Base-by-base conservation (phyloP, 1,140 invertebrate species). In the Eulimnadia texana region DNA sequence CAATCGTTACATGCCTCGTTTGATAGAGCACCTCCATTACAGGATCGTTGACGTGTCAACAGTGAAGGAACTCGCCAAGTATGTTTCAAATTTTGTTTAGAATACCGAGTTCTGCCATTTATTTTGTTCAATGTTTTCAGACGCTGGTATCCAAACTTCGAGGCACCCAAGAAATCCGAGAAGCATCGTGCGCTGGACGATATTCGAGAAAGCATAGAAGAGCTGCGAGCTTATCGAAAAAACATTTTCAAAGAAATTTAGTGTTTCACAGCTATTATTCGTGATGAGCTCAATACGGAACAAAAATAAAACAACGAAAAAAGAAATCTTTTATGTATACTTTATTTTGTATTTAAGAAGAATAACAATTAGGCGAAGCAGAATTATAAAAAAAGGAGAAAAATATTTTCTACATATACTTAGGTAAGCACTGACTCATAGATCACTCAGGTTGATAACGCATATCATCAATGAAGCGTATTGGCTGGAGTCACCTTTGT, bases 31-130 rank as follows among this genome's bases (percentile, higher is more conserved):
- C 73, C 75, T 97, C 60, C 91, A 97, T 73, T 96, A 98, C 74
- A 80, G 93, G 68, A 85, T 92, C 23, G 84, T 98, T 57, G 94
- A 98, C 80, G 92, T 96, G 3, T 90, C 86, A 29, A 81, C 85
- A 2, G 74, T 97, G 1, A 96, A 95, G 73, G 93, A 96, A 75
- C 68, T 97, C 23, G 74, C 73, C 51, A 80, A 72, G 80, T 79
- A 73, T 66, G 62, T 61, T 13, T n/a, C n/a, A 16, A 58, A 16
- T n/a, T n/a, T n/a, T n/a, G n/a, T n/a, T n/a, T n/a, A n/a, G n/a
- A n/a, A n/a, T 50, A n/a, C 49, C 20, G 49, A 64, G 29, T 51
- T 62, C 20, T 57, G 28, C 51, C 53, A 2, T 29, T 58, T 22
- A 2, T 3, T 58, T 1, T 29, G n/a, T 49, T 9, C 22, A 29